A percentile compares a stretch with the other conserved stretches of the same genome.
These are phyloP conservation scores for Gymnocypris eckloni DNA, from an alignment of 2,797 vertebrate species.

Conservation along the genomic window DNA sequence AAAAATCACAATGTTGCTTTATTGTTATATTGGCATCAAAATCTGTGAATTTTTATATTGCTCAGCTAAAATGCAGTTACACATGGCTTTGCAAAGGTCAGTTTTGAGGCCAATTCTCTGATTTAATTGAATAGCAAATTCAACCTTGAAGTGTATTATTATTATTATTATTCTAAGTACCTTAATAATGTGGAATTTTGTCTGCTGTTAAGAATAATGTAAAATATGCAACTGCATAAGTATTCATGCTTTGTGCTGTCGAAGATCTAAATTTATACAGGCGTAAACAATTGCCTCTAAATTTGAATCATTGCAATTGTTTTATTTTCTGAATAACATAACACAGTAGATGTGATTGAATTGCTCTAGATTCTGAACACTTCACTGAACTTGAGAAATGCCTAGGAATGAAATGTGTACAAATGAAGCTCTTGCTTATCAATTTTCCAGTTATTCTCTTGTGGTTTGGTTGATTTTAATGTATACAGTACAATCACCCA, in stretches of 20 bases:
- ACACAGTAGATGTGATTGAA: neutral
- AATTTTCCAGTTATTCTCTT: neutral
- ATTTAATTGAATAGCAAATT: constrained; percentile 5
- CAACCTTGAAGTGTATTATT: neutral
- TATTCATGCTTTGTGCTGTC: constrained; percentile 2
- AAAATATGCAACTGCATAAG: neutral
- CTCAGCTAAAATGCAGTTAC: neutral
- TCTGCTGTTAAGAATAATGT: neutral
- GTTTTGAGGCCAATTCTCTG: neutral
- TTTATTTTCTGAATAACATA: constrained; percentile 4
- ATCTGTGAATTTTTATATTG: neutral
- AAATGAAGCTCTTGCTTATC: neutral
- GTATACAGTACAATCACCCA: neutral
- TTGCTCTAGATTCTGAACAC: constrained; percentile 16
- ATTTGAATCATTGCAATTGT: constrained; percentile 4
- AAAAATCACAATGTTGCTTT: neutral
- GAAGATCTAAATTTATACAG: constrained; percentile 10
- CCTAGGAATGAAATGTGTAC: neutral
- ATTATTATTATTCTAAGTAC: neutral
- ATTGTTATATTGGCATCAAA: neutral
- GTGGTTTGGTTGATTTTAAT: constrained; percentile 6
- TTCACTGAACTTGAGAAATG: constrained; percentile 8
- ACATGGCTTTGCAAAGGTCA: neutral
- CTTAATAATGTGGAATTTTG: neutral
- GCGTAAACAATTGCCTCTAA: neutral